Percentiles rank a stretch among this genome's conserved stretches.
These are phyloP conservation scores for Drosophila nigromelanica DNA, from an alignment of 1,140 invertebrate genomes.

Conservation along the genomic window DNA sequence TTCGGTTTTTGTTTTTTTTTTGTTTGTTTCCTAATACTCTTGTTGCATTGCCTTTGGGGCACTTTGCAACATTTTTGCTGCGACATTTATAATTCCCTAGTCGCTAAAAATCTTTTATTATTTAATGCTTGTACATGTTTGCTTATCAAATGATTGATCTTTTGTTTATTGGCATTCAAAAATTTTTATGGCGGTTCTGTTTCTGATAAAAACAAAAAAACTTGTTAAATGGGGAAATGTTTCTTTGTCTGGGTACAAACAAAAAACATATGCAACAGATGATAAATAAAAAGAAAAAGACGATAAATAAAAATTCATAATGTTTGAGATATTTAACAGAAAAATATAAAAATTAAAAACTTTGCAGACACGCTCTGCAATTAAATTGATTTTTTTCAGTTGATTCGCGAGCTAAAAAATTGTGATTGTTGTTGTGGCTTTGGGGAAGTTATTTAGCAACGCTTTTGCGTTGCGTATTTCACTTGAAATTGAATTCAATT, in stretches of 20 bases:
- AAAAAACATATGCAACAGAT: slow-evolving; percentile 2
- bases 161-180: slow-evolving; percentile 44
- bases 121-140: slow-evolving; percentile 24
- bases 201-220: slow-evolving; percentile 18
- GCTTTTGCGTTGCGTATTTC: slow-evolving; percentile 56
- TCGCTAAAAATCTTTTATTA: slow-evolving; percentile 18
- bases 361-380: slow-evolving; percentile 57
- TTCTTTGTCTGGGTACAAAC: slow-evolving; percentile 6
- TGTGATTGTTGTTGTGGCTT: slow-evolving; percentile 14
- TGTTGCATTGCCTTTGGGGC: slow-evolving; percentile 24
- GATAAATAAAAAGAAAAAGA: not conserved
- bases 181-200: slow-evolving; percentile 39
- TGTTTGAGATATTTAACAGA: slow-evolving; percentile 1
- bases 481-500: slow-evolving; percentile 45
- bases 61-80: slow-evolving; percentile 42
- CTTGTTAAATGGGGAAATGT: slow-evolving; percentile 4
- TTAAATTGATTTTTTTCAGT: slow-evolving; percentile 61
- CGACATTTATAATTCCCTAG: slow-evolving; percentile 21
- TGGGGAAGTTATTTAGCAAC: slow-evolving; percentile 61
- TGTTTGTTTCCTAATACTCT: slow-evolving; percentile 6
- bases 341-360: slow-evolving; percentile 28
- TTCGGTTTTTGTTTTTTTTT: not conserved
- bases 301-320: too few relatives aligned
- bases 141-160: slow-evolving; percentile 73
- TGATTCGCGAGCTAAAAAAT: slow-evolving; percentile 48